A percentile compares a stretch with the other conserved stretches of the same genome.
These are phyloP conservation scores for Diorhabda elongata DNA, from an alignment of 1,140 invertebrate genomes.

Conservation along the genomic window DNA sequence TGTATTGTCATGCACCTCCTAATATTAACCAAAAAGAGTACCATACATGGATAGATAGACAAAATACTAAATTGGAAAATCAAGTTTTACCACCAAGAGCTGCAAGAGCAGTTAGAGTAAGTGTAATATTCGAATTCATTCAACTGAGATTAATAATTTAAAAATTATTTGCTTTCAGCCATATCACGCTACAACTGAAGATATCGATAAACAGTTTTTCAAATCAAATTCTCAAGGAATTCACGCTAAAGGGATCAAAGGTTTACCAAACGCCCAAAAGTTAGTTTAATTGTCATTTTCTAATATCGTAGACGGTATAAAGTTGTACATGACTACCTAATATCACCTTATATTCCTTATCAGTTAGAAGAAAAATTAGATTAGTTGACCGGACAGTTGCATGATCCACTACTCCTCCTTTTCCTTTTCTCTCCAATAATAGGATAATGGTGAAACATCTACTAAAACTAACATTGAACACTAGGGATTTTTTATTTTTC, in stretches of 20 bases:
- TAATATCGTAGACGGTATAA: too few relatives aligned
- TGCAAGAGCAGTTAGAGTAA: slow-evolving; percentile 54
- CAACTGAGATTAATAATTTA: neutral
- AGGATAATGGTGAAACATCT: too few relatives aligned
- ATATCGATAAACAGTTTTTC: slow-evolving; percentile 61
- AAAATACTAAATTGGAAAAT: slow-evolving; percentile 38
- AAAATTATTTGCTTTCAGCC: slow-evolving; percentile 39
- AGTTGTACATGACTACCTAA: too few relatives aligned
- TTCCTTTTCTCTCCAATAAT: too few relatives aligned
- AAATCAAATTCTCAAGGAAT: slow-evolving; percentile 41
- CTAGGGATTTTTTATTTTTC: too few relatives aligned
- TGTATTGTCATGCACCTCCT: slow-evolving; percentile 83
- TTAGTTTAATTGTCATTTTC: too few relatives aligned
- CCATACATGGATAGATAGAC: slow-evolving; percentile 56
- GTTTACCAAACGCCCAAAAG: too few relatives aligned
- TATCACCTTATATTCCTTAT: too few relatives aligned
- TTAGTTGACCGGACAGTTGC: too few relatives aligned
- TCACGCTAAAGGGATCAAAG: slow-evolving; percentile 50
- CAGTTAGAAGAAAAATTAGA: too few relatives aligned
- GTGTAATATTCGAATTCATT: neutral
- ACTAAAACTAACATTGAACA: too few relatives aligned
- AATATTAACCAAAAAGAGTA: slow-evolving; percentile 63
- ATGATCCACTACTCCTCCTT: too few relatives aligned
- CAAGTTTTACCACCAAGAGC: slow-evolving; percentile 51
- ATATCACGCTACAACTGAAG: slow-evolving; percentile 47